These are phyloP conservation scores for Hoplostethus atlanticus DNA, from an alignment of 2,797 vertebrate species.

Conservation along the genomic window DNA sequence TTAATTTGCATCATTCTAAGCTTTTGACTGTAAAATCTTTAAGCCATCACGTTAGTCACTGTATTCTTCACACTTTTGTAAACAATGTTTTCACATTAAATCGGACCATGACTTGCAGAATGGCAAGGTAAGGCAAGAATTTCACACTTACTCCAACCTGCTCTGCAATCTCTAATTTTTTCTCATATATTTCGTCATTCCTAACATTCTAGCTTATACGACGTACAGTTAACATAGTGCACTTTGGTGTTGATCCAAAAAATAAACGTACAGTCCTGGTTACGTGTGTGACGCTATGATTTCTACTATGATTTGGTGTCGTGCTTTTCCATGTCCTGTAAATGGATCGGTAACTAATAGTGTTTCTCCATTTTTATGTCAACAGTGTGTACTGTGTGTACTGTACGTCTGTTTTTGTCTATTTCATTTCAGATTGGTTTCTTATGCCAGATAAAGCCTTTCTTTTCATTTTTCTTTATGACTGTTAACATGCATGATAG, in stretches of 20 bases:
- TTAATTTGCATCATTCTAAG: conserved; percentile 79
- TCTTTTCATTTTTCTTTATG: conserved; percentile 23
- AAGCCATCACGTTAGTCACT: conserved; percentile 84
- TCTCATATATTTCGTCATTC: conserved; percentile 56
- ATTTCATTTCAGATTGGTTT: conserved; percentile 20
- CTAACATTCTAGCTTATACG: conserved; percentile 69
- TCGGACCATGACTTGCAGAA: conserved; percentile 90
- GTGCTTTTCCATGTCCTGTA: conserved; percentile 25
- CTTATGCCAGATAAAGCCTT: background rate
- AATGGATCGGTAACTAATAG: conserved; percentile 27
- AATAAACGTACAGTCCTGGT: conserved; percentile 1
- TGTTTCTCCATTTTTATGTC: conserved; percentile 49
- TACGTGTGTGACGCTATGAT: conserved; percentile 34
- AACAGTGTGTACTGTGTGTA: conserved; percentile 44
- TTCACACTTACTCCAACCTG: conserved; percentile 81
- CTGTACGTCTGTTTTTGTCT: conserved; percentile 49
- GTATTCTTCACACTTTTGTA: conserved; percentile 88
- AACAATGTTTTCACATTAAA: conserved; percentile 89
- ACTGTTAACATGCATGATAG: conserved; percentile 61
- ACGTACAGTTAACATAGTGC: conserved; percentile 78
- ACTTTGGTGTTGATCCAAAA: conserved; percentile 76
- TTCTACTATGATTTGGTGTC: conserved; percentile 41
- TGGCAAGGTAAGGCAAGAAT: conserved; percentile 89
- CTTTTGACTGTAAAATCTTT: conserved; percentile 82
- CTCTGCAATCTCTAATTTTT: conserved; percentile 81